Percentiles rank a stretch among this genome's conserved stretches.
Evolutionary conservation across 92 coral and sea anemone genomes (phyloP).

Genomic region (Epizoanthus rinbou): DNA sequence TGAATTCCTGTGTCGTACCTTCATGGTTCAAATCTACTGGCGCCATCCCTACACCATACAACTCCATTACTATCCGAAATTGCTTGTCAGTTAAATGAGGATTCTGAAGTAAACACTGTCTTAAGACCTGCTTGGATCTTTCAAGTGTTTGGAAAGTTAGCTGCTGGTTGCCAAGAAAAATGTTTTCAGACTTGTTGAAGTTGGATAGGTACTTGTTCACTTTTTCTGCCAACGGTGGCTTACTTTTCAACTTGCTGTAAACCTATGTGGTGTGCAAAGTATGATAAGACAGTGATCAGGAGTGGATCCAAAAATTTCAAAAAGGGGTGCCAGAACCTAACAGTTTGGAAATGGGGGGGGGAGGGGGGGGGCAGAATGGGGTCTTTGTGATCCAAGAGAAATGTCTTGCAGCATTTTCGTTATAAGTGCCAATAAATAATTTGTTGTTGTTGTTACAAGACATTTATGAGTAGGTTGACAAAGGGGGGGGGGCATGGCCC

Average conservation of each 20-base stretch:
- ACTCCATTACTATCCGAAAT: slow-evolving; percentile 51
- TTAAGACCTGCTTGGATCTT: slow-evolving; percentile 57
- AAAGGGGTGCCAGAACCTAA: neutral
- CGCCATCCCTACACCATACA: slow-evolving; percentile 58
- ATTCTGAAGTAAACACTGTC: slow-evolving; percentile 75
- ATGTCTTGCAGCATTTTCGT: neutral
- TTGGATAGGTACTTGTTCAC: slow-evolving; percentile 72
- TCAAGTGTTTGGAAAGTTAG: slow-evolving; percentile 59
- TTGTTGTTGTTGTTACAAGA: too few relatives aligned
- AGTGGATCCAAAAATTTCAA: neutral
- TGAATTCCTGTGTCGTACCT: slow-evolving; percentile 8
- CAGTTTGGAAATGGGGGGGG: too few relatives aligned
- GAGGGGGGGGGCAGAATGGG: too few relatives aligned
- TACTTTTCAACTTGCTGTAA: slow-evolving; percentile 59
- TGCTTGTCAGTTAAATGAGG: slow-evolving; percentile 68
- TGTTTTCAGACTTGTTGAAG: slow-evolving; percentile 73
- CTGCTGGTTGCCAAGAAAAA: slow-evolving; percentile 65
- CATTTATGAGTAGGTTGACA: neutral
- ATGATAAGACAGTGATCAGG: too few relatives aligned
- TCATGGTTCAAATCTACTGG: slow-evolving; percentile 20
- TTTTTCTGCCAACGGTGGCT: slow-evolving; percentile 73
- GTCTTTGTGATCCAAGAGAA: neutral
- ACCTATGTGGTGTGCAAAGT: slow-evolving; percentile 53
- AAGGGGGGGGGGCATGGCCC: too few relatives aligned
- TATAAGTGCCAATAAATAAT: too few relatives aligned